These are phyloP conservation scores for Idaea dimidiata DNA, from an alignment of 2,888 invertebrate genomes.

Conservation along the genomic window DNA sequence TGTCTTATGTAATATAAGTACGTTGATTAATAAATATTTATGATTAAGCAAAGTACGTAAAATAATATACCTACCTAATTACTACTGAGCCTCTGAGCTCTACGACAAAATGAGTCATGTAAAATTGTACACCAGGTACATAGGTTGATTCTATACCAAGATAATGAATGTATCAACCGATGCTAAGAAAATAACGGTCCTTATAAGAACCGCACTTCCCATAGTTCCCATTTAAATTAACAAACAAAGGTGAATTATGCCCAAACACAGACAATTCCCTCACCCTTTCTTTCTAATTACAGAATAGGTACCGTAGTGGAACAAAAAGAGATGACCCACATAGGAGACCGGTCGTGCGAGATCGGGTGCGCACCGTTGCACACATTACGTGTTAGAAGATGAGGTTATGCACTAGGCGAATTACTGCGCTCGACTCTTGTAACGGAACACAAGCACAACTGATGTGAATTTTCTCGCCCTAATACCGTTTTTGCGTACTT, in stretches of 20 bases:
- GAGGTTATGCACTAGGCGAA: slow-evolving; percentile 70
- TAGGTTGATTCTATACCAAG: background rate
- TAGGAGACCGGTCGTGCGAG: slow-evolving; percentile 77
- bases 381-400: slow-evolving; percentile 77
- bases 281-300: slow-evolving; percentile 76
- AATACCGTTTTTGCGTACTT: slow-evolving; percentile 69
- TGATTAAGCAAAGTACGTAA: background rate
- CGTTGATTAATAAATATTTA: background rate
- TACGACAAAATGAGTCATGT: background rate
- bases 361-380: slow-evolving; percentile 77
- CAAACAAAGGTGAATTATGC: slow-evolving; percentile 1
- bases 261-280: slow-evolving; percentile 34
- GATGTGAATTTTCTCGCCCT: slow-evolving; percentile 80
- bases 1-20: background rate
- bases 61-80: background rate
- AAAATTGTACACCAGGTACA: background rate
- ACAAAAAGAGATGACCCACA: slow-evolving; percentile 81
- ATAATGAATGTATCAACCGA: background rate
- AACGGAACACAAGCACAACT: slow-evolving; percentile 65
- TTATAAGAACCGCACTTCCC: background rate
- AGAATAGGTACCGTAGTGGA: slow-evolving; percentile 67
- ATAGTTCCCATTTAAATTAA: background rate
- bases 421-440: slow-evolving; percentile 41
- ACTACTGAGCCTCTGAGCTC: no score
- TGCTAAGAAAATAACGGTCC: background rate